Evolutionary conservation across 1,140 invertebrate species (phyloP).

Genomic region (Platorchestia sp.): DNA sequence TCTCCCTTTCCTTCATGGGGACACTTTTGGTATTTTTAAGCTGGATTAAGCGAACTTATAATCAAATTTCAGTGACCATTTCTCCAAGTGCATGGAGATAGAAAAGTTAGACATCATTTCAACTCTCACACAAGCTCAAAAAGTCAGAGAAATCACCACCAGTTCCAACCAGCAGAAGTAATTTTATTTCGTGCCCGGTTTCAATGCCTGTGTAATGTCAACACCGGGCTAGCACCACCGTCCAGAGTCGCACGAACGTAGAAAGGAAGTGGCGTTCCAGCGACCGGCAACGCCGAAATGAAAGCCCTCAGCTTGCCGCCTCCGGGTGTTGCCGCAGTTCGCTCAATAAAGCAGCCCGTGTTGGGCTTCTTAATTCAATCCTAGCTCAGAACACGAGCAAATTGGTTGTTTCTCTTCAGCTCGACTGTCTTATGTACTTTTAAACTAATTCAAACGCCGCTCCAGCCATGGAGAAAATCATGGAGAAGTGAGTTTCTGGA

Average conservation of each 20-base stretch:
- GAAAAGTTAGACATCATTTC: no score
- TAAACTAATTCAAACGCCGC: neutral
- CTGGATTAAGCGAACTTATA: no score
- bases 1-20: no score
- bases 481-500: neutral
- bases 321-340: neutral
- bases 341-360: conserved; percentile 5
- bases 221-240: no score
- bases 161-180: neutral
- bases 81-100: no score
- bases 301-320: neutral
- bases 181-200: neutral
- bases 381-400: neutral
- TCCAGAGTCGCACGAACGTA: neutral
- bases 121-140: no score
- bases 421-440: neutral
- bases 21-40: no score
- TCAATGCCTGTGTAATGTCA: neutral
- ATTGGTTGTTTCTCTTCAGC: neutral
- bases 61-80: no score
- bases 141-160: no score
- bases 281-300: neutral
- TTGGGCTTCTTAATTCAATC: neutral
- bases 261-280: neutral
- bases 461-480: neutral